Conservation (phyloP, 2,888 invertebrate species). For the Autographa pulchrina region DNA sequence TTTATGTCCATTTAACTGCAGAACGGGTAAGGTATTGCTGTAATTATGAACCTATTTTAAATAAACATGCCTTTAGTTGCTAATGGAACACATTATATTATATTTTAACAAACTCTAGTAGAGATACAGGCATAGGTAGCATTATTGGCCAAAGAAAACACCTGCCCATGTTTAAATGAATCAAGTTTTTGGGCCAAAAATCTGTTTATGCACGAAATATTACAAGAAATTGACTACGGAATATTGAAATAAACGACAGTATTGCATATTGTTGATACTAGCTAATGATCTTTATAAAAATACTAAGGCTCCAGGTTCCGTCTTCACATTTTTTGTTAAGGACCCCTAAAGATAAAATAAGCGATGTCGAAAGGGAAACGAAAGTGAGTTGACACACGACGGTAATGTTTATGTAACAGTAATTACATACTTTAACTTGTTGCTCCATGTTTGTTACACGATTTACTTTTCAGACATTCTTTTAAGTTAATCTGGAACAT, state of each 20-base stretch:
- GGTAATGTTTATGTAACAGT: constrained; percentile 68
- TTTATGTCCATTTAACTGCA: neutral
- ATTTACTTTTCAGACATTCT: neutral
- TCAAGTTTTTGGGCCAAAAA: too few species aligned
- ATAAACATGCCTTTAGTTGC: neutral
- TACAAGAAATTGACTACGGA: too few species aligned
- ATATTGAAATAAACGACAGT: too few species aligned
- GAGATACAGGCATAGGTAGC: too few species aligned
- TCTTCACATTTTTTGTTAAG: neutral
- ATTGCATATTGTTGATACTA: too few species aligned
- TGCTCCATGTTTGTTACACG: constrained; percentile 10
- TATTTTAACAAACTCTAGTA: too few species aligned
- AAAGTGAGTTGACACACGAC: constrained; percentile 66
- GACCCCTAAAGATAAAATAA: constrained; percentile 60
- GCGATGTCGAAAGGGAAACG: constrained; percentile 58
- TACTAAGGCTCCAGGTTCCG: neutral
- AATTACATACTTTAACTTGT: constrained; percentile 49
- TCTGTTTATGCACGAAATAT: too few species aligned
- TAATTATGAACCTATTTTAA: neutral
- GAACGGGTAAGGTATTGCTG: neutral
- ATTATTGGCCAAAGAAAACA: too few species aligned
- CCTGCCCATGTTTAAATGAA: too few species aligned
- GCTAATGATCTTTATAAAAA: neutral
- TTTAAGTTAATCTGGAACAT: constrained; percentile 1
- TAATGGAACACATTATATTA: too few species aligned